Evolutionary conservation across 2,113 vertebrate species (phyloP).

Genomic region (Tautogolabrus adspersus): DNA sequence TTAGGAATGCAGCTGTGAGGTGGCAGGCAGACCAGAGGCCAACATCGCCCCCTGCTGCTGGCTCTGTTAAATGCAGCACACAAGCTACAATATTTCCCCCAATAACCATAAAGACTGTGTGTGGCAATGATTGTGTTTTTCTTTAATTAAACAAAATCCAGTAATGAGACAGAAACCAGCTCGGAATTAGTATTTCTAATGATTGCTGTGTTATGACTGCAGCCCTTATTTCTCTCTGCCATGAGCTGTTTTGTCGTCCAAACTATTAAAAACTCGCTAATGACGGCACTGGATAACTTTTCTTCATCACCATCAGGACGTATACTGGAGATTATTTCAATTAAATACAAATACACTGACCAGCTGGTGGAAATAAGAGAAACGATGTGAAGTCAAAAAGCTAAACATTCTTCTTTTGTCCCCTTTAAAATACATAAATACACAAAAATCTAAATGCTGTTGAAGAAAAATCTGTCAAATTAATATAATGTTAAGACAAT

Average conservation of each 20-base stretch:
- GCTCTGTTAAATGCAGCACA: neutral
- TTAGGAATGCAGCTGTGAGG: conserved; percentile 60
- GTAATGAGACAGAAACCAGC: neutral
- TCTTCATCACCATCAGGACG: neutral
- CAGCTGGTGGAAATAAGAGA: neutral
- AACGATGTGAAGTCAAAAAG: too few relatives aligned
- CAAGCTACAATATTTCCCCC: neutral
- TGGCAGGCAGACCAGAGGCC: conserved; percentile 37
- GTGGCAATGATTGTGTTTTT: neutral
- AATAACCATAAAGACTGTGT: neutral
- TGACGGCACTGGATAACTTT: neutral
- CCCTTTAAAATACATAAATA: too few relatives aligned
- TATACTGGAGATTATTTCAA: neutral
- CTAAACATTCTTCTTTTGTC: too few relatives aligned
- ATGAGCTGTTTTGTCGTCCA: neutral
- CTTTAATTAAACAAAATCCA: neutral
- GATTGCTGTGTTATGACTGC: neutral
- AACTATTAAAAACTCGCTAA: neutral
- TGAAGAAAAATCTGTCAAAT: too few relatives aligned
- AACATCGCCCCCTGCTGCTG: conserved; percentile 69
- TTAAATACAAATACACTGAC: neutral
- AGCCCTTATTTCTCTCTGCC: neutral
- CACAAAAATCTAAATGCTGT: too few relatives aligned
- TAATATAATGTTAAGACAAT: too few relatives aligned
- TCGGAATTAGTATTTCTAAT: neutral